Percentiles rank a stretch among this genome's conserved stretches.
Evolutionary conservation across 2,888 invertebrate genomes (phyloP).

Genomic region (Spatulosminthurus flaviceps): DNA sequence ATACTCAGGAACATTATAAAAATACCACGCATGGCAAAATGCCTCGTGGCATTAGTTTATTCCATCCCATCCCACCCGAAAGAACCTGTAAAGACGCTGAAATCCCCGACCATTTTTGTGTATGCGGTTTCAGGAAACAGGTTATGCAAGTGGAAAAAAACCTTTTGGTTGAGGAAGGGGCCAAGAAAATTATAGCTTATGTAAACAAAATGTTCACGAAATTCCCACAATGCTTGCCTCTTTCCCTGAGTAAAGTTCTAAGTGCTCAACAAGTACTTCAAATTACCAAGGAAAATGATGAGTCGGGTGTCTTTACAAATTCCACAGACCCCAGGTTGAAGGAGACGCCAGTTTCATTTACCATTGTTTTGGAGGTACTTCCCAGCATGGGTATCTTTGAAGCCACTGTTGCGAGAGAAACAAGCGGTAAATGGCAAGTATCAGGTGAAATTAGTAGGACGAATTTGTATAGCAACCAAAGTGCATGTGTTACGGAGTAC

Average conservation of each 20-base stretch:
- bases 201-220: conserved; percentile 74
- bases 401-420: conserved; percentile 14
- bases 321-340: not conserved
- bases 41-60: conserved; percentile 77
- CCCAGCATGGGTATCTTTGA: conserved; percentile 41
- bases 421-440: conserved; percentile 31
- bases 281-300: not conserved
- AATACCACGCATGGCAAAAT: not conserved
- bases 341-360: conserved; percentile 17
- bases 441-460: conserved; percentile 44
- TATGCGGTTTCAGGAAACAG: conserved; percentile 83
- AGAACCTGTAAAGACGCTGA: conserved; percentile 81
- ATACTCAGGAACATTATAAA: conserved; percentile 64
- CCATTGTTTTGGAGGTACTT: not conserved
- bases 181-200: conserved; percentile 72
- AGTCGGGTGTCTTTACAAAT: not conserved
- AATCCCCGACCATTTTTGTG: conserved; percentile 87
- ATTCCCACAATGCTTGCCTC: conserved; percentile 72
- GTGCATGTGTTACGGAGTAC: conserved; percentile 45
- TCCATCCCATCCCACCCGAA: conserved; percentile 75
- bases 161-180: conserved; percentile 71
- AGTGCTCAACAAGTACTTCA: conserved; percentile 71
- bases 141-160: conserved; percentile 69
- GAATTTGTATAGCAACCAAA: conserved; percentile 47
- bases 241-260: conserved; percentile 73